Percentiles rank a stretch among this genome's conserved stretches.
phyloP scores from a whole-genome alignment of 2,797 vertebrate species.

The Poecilia velifera region DNA sequence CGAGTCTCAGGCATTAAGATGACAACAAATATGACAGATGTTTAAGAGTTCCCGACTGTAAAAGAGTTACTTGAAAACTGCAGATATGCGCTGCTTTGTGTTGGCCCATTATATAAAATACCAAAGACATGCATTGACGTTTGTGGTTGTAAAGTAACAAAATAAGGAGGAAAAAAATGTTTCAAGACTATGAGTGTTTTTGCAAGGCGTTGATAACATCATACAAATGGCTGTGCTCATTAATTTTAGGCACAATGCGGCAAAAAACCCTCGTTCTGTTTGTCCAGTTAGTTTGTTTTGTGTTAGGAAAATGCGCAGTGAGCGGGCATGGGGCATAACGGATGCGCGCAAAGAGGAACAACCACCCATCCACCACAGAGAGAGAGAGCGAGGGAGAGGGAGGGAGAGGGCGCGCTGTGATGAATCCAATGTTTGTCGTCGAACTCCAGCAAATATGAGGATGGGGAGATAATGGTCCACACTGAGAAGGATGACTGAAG shows the following conservation, averaged over 20 bases:
- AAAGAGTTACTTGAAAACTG: background rate
- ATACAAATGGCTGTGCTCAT: background rate
- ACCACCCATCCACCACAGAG: slow-evolving; percentile 60
- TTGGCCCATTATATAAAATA: background rate
- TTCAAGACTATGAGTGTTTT: background rate
- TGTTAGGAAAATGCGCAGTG: slow-evolving; percentile 52
- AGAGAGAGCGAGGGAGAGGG: slow-evolving; percentile 23
- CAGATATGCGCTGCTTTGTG: background rate
- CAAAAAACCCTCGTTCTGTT: slow-evolving; percentile 27
- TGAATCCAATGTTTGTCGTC: slow-evolving; percentile 71
- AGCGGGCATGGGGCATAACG: slow-evolving; percentile 34
- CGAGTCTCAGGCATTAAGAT: background rate
- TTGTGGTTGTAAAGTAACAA: background rate
- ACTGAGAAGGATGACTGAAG: slow-evolving; percentile 55
- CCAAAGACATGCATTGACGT: background rate
- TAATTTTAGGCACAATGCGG: slow-evolving; percentile 18
- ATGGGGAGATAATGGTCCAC: slow-evolving; percentile 64
- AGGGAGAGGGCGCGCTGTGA: slow-evolving; percentile 50
- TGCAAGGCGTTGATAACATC: background rate
- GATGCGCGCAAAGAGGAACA: slow-evolving; percentile 56
- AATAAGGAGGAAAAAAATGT: background rate
- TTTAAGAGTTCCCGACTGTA: background rate
- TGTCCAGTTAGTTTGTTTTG: slow-evolving; percentile 55
- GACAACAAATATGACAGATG: background rate
- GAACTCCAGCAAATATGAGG: slow-evolving; percentile 74